These are phyloP conservation scores for Ariolimax columbianus DNA, from an alignment of 2,888 invertebrate species.

Conservation along the genomic window DNA sequence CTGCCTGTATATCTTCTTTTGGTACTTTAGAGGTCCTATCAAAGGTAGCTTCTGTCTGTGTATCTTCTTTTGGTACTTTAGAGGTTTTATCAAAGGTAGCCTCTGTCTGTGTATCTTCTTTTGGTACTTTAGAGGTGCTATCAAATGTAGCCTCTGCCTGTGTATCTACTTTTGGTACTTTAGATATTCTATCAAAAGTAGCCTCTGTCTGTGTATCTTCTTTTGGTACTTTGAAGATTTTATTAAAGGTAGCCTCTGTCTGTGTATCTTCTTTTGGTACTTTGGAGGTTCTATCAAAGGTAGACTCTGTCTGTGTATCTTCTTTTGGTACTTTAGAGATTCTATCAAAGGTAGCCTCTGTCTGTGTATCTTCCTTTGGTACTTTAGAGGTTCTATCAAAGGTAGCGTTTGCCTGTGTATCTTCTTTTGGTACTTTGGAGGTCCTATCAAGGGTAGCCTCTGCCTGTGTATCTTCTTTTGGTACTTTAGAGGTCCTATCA, in stretches of 20 bases:
- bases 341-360: background rate
- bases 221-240: background rate
- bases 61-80: too few relatives aligned
- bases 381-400: background rate
- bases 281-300: background rate
- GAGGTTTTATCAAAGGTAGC: background rate
- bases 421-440: too few relatives aligned
- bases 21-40: background rate
- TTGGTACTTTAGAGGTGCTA: background rate
- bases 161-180: background rate
- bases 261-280: background rate
- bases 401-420: too few relatives aligned
- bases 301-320: background rate
- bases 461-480: constrained; percentile 1
- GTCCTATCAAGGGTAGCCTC: background rate
- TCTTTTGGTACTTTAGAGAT: background rate
- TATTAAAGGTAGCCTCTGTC: background rate
- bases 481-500: background rate
- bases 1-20: background rate
- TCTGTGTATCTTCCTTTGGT: too few relatives aligned
- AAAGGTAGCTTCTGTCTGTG: background rate
- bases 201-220: background rate
- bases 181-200: constrained; percentile 12
- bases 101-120: background rate
- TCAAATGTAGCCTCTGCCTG: background rate